These are phyloP conservation scores for Noctilio leporinus DNA, from an alignment of 2,113 vertebrate species.

Conservation along the genomic window DNA sequence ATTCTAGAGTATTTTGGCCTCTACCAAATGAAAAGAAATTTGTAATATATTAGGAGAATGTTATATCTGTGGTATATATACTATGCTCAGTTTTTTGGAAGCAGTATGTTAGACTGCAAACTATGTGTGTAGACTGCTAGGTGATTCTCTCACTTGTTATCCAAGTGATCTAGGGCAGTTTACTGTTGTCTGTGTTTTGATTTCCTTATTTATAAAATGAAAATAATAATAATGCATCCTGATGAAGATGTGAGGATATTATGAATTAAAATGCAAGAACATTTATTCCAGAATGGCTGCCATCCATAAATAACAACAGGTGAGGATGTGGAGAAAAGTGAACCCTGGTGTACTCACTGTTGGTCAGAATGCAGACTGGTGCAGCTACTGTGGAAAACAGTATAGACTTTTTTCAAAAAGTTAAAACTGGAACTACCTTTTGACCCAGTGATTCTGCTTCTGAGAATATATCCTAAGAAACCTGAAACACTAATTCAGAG, in stretches of 20 bases:
- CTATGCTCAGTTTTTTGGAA: not conserved
- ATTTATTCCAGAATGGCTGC: not conserved
- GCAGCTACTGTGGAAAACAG: no score
- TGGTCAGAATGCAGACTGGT: no score
- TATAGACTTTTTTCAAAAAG: no score
- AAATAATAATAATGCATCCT: not conserved
- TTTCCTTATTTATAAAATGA: slow-evolving; percentile 23
- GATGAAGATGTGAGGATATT: not conserved
- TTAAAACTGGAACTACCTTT: no score
- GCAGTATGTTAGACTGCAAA: not conserved
- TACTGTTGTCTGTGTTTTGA: not conserved
- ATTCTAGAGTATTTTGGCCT: slow-evolving; percentile 6
- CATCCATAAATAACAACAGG: no score
- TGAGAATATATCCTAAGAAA: no score
- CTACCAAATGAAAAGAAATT: not conserved
- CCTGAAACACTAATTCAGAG: no score
- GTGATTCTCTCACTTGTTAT: not conserved
- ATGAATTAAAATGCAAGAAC: not conserved
- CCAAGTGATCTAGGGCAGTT: not conserved
- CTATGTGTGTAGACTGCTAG: not conserved
- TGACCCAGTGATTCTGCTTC: no score
- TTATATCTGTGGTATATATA: not conserved
- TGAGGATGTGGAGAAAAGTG: no score
- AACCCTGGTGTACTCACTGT: no score
- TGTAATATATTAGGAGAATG: not conserved